phyloP scores from a whole-genome alignment of 2,113 vertebrate species.

The Chunga burmeisteri region DNA sequence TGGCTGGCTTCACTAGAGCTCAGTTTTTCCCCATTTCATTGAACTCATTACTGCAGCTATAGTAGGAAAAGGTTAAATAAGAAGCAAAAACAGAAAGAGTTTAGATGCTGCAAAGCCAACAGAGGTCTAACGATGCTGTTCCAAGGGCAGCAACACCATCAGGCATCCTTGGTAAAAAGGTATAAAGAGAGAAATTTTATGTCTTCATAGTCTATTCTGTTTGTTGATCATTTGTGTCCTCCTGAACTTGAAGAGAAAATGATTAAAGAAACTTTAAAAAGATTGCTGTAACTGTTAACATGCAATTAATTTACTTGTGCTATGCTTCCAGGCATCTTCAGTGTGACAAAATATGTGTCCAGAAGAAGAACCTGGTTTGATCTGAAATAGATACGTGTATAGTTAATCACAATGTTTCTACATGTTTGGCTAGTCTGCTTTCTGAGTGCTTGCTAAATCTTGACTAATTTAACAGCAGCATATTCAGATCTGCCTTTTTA shows the following conservation, averaged over 20 bases:
- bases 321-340: neutral
- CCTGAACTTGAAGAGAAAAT: neutral
- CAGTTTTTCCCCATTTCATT: neutral
- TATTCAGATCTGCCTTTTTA: neutral
- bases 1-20: neutral
- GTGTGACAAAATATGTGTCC: neutral
- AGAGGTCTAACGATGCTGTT: neutral
- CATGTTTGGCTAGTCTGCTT: neutral
- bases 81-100: neutral
- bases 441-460: neutral
- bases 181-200: neutral
- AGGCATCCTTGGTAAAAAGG: neutral
- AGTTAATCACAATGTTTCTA: neutral
- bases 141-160: neutral
- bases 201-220: neutral
- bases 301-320: neutral
- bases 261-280: neutral
- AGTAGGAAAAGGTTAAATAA: neutral
- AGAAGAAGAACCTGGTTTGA: neutral
- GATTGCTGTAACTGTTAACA: neutral
- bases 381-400: neutral
- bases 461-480: neutral
- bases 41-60: neutral
- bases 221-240: neutral
- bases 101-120: neutral